Evolutionary conservation across 2,113 vertebrate species (phyloP).

Genomic region (Siniperca chuatsi): DNA sequence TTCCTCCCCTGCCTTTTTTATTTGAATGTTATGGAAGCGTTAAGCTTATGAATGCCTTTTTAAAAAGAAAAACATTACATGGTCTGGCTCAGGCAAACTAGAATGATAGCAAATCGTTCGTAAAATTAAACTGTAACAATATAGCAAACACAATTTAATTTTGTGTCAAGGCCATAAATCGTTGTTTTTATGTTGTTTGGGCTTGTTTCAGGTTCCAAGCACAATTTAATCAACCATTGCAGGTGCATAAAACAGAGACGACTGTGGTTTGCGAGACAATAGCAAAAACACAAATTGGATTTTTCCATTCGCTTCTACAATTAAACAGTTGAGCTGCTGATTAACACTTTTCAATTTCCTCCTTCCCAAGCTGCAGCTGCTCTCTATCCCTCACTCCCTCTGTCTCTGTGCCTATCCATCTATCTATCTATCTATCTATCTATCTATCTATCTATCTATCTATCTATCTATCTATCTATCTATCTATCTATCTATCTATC

Average conservation of each 20-base stretch:
- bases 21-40: conserved; percentile 32
- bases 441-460: not conserved
- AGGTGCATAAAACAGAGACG: conserved; percentile 59
- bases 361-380: conserved; percentile 44
- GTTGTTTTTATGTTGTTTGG: conserved; percentile 57
- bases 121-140: conserved; percentile 67
- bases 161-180: conserved; percentile 56
- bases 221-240: conserved; percentile 64
- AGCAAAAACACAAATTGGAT: conserved; percentile 67
- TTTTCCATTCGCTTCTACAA: conserved; percentile 55
- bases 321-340: conserved; percentile 69
- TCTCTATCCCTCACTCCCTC: not conserved
- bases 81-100: conserved; percentile 35
- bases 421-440: conserved; percentile 1
- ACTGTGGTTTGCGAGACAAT: conserved; percentile 58
- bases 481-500: no score
- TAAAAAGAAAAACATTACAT: conserved; percentile 43
- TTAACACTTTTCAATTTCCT: conserved; percentile 63
- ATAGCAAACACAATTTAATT: conserved; percentile 67
- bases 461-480: not conserved
- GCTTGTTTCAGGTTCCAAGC: conserved; percentile 59
- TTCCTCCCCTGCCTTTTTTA: conserved; percentile 2
- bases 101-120: conserved; percentile 56
- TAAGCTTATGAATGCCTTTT: conserved; percentile 33
- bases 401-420: not conserved